Base-by-base conservation (phyloP, 2,113 vertebrate species). In the Notothenia coriiceps region DNA sequence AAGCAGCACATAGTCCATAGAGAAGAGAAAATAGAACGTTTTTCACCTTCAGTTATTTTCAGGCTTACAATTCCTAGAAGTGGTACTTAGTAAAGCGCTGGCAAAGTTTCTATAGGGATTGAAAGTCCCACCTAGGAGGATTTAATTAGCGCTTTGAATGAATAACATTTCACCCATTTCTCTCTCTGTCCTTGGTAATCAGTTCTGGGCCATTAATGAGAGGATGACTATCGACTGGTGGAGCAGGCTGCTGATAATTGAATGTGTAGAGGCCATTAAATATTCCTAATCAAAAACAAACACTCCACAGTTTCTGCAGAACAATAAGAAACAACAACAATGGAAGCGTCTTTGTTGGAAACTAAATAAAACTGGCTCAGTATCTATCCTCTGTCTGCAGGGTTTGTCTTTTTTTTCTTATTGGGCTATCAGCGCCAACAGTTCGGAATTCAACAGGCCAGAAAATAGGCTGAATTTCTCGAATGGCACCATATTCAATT, bases 231-330 rank as follows among this genome's bases (percentile, higher is more conserved):
- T 95, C 85, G 93, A 95, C 93, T 93, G 84, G 84, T 14, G 74
- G 87, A 91, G 90, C 81, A 52, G 72, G 83, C 89, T 87, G 83
- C 93, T 94, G 92, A 94, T 95, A 93, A 95, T 93, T 93, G 91
- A 92, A 93, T 94, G 92, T 93, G 91, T 87, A 76, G 89, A 92
- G 88, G 84, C 89, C 89, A 94, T 95, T 94, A 94, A 94, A 94
- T 93, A 92, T 89, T 94, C 88, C 88, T 92, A 94, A 94, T 95
- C 93, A 95, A 95, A 92, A 94, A 86, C 90, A 91, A 93, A 94
- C 94, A 92, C 91, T 94, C 90, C 82, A 83, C 62, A 59, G 79
- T 79, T 86, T 55, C 77, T 77, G 33, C 73, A 74, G 67, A 82
- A 87, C 79, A 87, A 89, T 86, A 64, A 46, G 40, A 25, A 2